Conservation (phyloP, 2,113 vertebrate species). For the Campylomormyrus tamandua region DNA sequence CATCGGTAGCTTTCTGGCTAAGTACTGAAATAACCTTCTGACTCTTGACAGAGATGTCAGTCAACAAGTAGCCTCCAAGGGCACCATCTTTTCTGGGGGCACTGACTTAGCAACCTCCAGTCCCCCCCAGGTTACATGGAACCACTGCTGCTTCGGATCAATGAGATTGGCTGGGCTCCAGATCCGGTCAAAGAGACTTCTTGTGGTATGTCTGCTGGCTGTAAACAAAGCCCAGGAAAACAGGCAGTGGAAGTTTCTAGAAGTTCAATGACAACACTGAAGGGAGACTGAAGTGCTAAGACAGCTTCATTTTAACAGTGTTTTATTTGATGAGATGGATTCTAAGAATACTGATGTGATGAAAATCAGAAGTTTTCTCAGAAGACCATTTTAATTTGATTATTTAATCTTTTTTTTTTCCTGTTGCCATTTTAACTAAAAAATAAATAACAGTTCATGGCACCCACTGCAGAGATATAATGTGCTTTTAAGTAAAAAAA, state of each 20-base stretch:
- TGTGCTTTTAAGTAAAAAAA: not conserved
- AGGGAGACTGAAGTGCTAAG: not conserved
- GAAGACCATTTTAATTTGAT: not conserved
- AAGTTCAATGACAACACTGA: not conserved
- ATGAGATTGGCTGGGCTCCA: not conserved
- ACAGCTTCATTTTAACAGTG: not conserved
- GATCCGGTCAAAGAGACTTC: not conserved
- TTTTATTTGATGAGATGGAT: not conserved
- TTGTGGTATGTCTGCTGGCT: not conserved
- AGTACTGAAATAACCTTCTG: not conserved
- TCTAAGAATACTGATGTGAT: not conserved
- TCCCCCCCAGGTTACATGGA: not conserved
- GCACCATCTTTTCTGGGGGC: not conserved
- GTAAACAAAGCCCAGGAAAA: not conserved
- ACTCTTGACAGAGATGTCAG: not conserved
- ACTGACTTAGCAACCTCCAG: not conserved
- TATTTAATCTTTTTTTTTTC: not conserved
- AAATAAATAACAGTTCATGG: not conserved
- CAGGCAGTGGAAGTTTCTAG: not conserved
- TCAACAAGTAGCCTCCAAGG: not conserved
- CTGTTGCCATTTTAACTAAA: not conserved
- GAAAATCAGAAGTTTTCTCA: not conserved
- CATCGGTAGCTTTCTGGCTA: not conserved
- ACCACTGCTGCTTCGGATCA: not conserved
- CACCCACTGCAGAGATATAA: not conserved